Evolutionary conservation across 2,113 vertebrate species (phyloP).

Genomic region (Rhadina sibilatrix): DNA sequence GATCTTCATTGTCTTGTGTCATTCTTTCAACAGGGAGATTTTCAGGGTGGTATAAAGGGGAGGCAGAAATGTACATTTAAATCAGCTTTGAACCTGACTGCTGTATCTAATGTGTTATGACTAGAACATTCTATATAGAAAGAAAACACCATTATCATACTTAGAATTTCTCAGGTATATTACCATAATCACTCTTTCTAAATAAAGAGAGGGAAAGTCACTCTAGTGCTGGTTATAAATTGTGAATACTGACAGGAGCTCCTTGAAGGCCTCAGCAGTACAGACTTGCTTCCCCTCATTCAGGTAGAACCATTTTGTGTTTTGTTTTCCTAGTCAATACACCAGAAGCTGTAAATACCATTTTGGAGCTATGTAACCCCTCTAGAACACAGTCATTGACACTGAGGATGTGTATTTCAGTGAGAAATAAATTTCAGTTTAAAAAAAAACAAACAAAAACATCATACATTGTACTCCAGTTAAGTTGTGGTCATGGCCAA

Average conservation of each 20-base stretch:
- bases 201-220: neutral
- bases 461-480: rapidly evolving
- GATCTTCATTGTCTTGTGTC: neutral
- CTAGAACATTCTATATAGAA: neutral
- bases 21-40: neutral
- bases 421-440: neutral
- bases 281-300: neutral
- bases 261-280: neutral
- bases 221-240: neutral
- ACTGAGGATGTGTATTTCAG: neutral
- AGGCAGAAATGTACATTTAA: neutral
- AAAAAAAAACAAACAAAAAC: neutral
- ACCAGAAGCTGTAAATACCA: neutral
- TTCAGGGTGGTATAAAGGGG: neutral
- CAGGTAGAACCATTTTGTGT: neutral
- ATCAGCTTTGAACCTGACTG: neutral
- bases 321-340: neutral
- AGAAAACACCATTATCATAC: neutral
- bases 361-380: neutral
- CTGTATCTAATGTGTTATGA: neutral
- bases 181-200: neutral
- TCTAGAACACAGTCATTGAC: neutral
- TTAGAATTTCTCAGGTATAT: neutral
- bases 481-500: neutral
- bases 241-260: neutral